Conservation (phyloP, 2,888 invertebrate genomes). For the Noctua janthe region DNA sequence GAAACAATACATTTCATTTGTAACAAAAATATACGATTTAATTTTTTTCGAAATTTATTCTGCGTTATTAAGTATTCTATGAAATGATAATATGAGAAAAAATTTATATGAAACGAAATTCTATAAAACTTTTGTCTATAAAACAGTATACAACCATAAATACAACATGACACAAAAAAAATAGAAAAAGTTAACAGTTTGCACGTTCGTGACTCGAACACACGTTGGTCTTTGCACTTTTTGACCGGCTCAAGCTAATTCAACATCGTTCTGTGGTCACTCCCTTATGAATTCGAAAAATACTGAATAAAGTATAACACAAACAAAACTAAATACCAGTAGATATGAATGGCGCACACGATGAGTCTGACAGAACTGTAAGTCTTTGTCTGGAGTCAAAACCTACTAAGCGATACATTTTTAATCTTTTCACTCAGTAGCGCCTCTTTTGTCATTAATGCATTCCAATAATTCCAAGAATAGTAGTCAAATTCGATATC, state of each 20-base stretch:
- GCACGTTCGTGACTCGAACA: neutral
- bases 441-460: neutral
- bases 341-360: neutral
- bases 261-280: neutral
- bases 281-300: neutral
- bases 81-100: too few relatives aligned
- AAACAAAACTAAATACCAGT: neutral
- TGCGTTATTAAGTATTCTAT: too few relatives aligned
- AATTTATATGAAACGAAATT: too few relatives aligned
- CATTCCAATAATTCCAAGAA: neutral
- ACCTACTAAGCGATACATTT: neutral
- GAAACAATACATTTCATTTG: too few relatives aligned
- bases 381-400: neutral
- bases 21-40: too few relatives aligned
- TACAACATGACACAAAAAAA: too few relatives aligned
- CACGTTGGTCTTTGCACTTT: neutral
- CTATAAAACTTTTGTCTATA: too few relatives aligned
- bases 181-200: too few relatives aligned
- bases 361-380: neutral
- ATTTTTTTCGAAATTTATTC: too few relatives aligned
- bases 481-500: neutral
- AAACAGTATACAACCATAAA: too few relatives aligned
- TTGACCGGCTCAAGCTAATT: neutral
- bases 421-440: neutral
- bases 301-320: too few relatives aligned